Conservation (phyloP, 2,797 vertebrate genomes). For the Aselliscus stoliczkanus region DNA sequence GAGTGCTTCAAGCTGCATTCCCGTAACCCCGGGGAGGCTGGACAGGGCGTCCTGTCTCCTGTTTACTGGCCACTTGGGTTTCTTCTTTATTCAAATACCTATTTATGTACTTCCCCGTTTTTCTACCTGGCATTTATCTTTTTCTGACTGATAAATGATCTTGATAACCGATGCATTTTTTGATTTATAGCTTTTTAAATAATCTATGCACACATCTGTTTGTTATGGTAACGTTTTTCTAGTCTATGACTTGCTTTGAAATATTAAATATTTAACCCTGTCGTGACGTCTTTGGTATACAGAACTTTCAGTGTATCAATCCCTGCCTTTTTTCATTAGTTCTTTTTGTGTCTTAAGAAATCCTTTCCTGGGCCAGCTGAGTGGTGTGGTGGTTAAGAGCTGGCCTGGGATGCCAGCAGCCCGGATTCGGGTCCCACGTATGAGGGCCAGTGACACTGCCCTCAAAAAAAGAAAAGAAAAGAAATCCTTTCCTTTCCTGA, state of each 20-base stretch:
- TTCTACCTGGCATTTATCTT: neutral
- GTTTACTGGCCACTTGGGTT: neutral
- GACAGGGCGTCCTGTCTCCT: neutral
- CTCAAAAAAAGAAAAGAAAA: too few species aligned
- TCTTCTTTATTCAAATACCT: neutral
- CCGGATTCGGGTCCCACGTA: too few species aligned
- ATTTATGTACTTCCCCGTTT: neutral
- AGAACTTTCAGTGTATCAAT: neutral
- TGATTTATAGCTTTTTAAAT: neutral
- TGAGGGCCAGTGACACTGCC: too few species aligned
- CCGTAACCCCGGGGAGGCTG: accelerated
- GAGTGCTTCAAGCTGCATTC: accelerated
- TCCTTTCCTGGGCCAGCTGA: too few species aligned
- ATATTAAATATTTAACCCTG: too few species aligned
- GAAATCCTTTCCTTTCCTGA: neutral
- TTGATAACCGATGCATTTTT: neutral
- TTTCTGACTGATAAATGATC: neutral
- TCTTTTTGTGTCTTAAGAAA: neutral
- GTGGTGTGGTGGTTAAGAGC: too few species aligned
- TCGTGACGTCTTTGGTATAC: neutral
- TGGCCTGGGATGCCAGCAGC: too few species aligned
- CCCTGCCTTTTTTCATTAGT: neutral
- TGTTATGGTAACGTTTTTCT: neutral
- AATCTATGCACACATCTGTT: neutral
- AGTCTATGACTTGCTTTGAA: neutral